Percentiles rank a stretch among this genome's conserved stretches.
These are phyloP conservation scores for Phacellophora camtschatica DNA, from an alignment of 30 jellyfish, hydroid and myxozoan genomes.

Conservation along the genomic window DNA sequence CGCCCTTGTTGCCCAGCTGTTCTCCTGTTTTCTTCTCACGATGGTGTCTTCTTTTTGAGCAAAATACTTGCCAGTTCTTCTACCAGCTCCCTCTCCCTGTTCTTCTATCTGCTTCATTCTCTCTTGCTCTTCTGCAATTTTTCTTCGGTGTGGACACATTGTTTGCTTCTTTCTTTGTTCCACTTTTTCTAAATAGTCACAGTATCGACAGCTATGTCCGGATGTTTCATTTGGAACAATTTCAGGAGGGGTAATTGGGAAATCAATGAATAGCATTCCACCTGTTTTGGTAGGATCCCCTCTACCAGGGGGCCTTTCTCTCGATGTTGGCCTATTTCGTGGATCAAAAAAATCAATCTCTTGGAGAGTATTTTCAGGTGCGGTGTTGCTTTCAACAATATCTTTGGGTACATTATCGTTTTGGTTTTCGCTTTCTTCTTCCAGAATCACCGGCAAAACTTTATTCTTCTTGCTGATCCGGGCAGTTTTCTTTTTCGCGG, in stretches of 20 bases:
- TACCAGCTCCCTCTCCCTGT: background rate
- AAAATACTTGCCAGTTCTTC: background rate
- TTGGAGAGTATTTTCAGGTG: background rate
- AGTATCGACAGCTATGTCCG: constrained; percentile 9
- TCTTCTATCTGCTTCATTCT: background rate
- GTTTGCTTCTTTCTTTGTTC: background rate
- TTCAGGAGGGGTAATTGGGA: constrained; percentile 29
- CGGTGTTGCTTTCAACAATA: no score
- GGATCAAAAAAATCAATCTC: constrained; percentile 27
- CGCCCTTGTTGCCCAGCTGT: background rate
- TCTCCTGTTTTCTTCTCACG: background rate
- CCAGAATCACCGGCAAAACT: background rate
- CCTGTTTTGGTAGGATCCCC: constrained; percentile 24
- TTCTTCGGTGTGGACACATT: background rate
- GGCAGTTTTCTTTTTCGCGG: background rate
- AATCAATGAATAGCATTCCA: background rate
- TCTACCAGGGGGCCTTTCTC: constrained; percentile 53
- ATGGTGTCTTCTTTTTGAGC: background rate
- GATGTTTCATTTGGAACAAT: background rate
- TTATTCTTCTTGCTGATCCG: background rate
- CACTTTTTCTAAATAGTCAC: constrained; percentile 1
- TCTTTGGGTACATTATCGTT: no score
- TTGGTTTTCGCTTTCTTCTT: background rate
- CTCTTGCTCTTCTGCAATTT: constrained; percentile 13
- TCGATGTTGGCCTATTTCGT: constrained; percentile 23